phyloP scores from a whole-genome alignment of 2,888 invertebrate genomes.

The Cyaniris semiargus region DNA sequence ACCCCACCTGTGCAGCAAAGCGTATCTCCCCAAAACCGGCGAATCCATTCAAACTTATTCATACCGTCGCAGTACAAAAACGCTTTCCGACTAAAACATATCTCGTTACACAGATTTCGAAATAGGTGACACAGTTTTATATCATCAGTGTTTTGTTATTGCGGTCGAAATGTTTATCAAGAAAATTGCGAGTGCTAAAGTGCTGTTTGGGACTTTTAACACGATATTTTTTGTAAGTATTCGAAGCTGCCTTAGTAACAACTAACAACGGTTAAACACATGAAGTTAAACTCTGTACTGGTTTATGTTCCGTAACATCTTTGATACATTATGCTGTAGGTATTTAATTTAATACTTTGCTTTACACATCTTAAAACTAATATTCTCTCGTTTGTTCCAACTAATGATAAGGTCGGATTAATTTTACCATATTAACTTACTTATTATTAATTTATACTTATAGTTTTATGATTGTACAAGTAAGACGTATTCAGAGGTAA shows the following conservation, averaged over 20 bases:
- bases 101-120: constrained; percentile 39
- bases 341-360: not conserved
- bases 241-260: not conserved
- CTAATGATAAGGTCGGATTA: not conserved
- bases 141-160: constrained; percentile 34
- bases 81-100: constrained; percentile 47
- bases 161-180: constrained; percentile 57
- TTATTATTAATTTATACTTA: too few relatives aligned
- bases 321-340: not conserved
- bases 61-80: constrained; percentile 53
- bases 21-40: constrained; percentile 79
- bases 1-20: constrained; percentile 78
- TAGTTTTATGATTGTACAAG: too few relatives aligned
- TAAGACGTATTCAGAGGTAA: too few relatives aligned
- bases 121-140: constrained; percentile 38
- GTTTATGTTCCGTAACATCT: not conserved
- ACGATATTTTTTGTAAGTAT: constrained; percentile 83
- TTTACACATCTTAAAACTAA: not conserved
- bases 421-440: too few relatives aligned
- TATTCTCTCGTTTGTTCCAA: not conserved
- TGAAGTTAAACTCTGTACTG: not conserved
- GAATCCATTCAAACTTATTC: constrained; percentile 74
- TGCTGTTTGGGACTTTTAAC: constrained; percentile 84
- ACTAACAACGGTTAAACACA: constrained; percentile 13
- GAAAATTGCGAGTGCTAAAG: constrained; percentile 80